phyloP scores from a whole-genome alignment of 2,113 vertebrate genomes.

The Hippotragus niger region DNA sequence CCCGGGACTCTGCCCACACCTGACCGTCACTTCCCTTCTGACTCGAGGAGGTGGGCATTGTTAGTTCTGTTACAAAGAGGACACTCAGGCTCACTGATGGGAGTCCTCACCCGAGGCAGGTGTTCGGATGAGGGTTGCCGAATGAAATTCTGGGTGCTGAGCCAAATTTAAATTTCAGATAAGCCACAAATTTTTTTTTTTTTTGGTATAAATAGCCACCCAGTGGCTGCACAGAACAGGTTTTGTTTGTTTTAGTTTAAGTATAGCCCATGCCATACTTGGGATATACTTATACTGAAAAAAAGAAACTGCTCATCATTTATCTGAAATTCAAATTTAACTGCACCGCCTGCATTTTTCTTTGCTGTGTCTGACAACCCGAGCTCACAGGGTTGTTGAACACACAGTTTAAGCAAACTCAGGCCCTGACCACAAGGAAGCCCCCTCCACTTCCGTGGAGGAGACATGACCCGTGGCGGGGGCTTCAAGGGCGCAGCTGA shows the following conservation, averaged over 20 bases:
- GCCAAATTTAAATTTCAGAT: background rate
- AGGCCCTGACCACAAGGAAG: background rate
- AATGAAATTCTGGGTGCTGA: background rate
- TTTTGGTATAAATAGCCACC: background rate
- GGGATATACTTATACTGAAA: background rate
- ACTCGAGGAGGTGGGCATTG: fast-evolving
- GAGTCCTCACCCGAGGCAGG: no score
- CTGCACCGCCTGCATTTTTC: background rate
- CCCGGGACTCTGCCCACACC: background rate
- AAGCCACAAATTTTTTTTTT: background rate
- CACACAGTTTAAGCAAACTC: no score
- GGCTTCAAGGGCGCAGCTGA: background rate
- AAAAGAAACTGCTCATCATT: background rate
- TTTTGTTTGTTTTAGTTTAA: background rate
- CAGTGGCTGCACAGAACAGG: background rate
- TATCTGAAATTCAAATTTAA: background rate
- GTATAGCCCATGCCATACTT: background rate
- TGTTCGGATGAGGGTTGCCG: fast-evolving
- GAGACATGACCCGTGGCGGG: fast-evolving
- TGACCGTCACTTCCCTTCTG: fast-evolving
- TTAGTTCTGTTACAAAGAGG: background rate
- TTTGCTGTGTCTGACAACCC: background rate
- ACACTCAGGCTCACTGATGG: background rate
- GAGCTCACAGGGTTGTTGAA: background rate
- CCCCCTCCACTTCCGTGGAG: background rate